Evolutionary conservation across 2,113 vertebrate genomes (phyloP).

Genomic region (Nothoprocta perdicaria): DNA sequence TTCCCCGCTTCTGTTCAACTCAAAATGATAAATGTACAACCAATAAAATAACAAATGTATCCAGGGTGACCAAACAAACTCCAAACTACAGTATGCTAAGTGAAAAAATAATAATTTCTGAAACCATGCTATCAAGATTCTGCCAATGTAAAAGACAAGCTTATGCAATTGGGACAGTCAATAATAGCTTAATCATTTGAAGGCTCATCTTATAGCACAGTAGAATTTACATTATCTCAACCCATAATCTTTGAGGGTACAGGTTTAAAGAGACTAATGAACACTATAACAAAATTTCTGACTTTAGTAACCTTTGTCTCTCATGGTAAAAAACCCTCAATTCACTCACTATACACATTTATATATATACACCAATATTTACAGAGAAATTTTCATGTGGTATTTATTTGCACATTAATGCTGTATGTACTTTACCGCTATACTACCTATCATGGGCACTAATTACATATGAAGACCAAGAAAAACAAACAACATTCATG

Average conservation of each 20-base stretch:
- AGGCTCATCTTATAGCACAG: neutral
- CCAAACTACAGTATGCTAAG: constrained; percentile 47
- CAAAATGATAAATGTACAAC: constrained; percentile 56
- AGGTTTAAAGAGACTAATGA: neutral
- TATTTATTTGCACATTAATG: neutral
- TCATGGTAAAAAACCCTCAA: neutral
- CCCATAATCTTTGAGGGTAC: neutral
- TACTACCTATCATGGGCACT: neutral
- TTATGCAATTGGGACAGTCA: constrained; percentile 32
- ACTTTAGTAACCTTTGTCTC: neutral
- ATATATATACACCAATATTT: neutral
- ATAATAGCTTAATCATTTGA: constrained; percentile 26
- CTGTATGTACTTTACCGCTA: neutral
- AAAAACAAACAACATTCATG: neutral
- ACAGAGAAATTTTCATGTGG: neutral
- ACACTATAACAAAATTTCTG: neutral
- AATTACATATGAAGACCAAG: constrained; percentile 6
- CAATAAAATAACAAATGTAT: constrained; percentile 67
- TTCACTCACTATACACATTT: neutral
- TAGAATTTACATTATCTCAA: neutral
- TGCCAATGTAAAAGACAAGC: constrained; percentile 9
- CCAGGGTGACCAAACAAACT: constrained; percentile 67
- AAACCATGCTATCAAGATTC: constrained; percentile 57
- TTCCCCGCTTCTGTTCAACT: constrained; percentile 45
- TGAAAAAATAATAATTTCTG: constrained; percentile 56